These are phyloP conservation scores for Pelecanus crispus DNA, from an alignment of 2,113 vertebrate species.

Conservation along the genomic window DNA sequence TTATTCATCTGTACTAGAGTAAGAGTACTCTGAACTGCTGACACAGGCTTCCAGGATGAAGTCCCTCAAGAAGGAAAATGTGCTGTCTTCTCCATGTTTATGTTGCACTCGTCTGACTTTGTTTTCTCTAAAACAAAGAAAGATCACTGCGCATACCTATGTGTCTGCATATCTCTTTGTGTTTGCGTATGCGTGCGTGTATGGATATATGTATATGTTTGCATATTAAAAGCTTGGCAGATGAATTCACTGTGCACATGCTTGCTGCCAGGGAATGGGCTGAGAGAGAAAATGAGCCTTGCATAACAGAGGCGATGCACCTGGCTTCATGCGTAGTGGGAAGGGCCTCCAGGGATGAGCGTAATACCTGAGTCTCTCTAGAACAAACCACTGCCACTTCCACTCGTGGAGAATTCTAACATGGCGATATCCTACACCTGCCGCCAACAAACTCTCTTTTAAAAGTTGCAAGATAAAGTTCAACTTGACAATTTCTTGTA, in stretches of 20 bases:
- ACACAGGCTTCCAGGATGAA: background rate
- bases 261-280: background rate
- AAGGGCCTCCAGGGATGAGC: background rate
- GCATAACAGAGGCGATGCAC: background rate
- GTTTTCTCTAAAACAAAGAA: background rate
- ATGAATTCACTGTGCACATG: background rate
- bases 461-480: background rate
- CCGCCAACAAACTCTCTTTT: background rate
- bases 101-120: background rate
- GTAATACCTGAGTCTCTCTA: background rate
- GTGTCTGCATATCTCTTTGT: background rate
- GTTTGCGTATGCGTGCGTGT: background rate
- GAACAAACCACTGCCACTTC: background rate
- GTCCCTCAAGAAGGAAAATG: background rate
- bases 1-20: background rate
- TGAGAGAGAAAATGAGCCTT: background rate
- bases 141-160: background rate
- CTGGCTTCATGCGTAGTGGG: background rate
- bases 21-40: background rate
- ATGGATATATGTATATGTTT: background rate
- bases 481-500: background rate
- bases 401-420: background rate
- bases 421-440: background rate
- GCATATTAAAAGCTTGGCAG: background rate
- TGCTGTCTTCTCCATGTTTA: background rate